Evolutionary conservation across 2,113 vertebrate genomes (phyloP).

Genomic region (Solenodon paradoxus): DNA sequence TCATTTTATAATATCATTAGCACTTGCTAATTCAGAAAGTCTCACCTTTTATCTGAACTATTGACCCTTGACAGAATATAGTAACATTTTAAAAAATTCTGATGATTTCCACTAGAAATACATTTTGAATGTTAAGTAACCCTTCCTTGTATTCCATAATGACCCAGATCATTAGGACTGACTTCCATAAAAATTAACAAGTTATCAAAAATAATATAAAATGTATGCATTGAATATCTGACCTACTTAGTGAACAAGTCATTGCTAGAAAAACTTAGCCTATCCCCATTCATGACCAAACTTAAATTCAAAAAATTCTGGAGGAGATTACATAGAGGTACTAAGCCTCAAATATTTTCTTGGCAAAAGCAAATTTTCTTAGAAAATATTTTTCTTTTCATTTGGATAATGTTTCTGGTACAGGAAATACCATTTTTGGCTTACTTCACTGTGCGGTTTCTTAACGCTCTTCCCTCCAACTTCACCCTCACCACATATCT

Average conservation of each 20-base stretch:
- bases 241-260: background rate
- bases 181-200: conserved; percentile 41
- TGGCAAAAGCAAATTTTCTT: background rate
- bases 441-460: background rate
- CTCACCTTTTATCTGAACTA: background rate
- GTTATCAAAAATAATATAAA: background rate
- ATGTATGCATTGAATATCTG: background rate
- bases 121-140: conserved; percentile 28
- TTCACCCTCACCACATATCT: rapidly evolving
- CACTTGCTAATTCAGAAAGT: background rate
- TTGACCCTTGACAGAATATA: background rate
- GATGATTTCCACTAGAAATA: background rate
- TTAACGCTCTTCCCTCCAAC: background rate
- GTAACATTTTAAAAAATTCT: background rate
- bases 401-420: background rate
- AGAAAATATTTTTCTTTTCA: background rate
- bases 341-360: background rate
- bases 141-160: background rate
- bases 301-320: background rate
- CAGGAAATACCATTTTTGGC: background rate
- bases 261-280: background rate
- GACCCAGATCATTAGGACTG: conserved; percentile 3
- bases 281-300: background rate
- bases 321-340: background rate
- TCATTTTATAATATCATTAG: background rate